Evolutionary conservation across 2,113 vertebrate genomes (phyloP).

Genomic region (Isichthys henryi): DNA sequence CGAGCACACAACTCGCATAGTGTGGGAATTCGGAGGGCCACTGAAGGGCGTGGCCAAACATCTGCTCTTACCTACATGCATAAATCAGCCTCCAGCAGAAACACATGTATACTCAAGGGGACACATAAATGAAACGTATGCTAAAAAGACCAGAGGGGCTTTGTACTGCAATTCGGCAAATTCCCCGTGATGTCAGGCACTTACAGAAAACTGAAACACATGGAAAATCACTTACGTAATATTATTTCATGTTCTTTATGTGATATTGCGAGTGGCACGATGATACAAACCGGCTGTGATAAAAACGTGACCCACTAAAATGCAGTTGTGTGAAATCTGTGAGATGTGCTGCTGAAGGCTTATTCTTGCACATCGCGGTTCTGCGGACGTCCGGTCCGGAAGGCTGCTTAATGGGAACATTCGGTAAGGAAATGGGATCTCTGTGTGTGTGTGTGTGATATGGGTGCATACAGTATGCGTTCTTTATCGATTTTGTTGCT

Average conservation of each 20-base stretch:
- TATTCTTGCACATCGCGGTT: slow-evolving; percentile 23
- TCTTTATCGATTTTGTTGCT: not conserved
- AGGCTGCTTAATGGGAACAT: slow-evolving; percentile 27
- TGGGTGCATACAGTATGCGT: too few species aligned
- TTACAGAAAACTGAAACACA: not conserved
- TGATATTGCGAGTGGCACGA: not conserved
- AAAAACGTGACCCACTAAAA: not conserved
- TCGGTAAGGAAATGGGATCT: slow-evolving; percentile 33
- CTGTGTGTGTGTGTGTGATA: not conserved
- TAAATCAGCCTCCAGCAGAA: slow-evolving; percentile 14
- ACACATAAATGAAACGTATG: not conserved
- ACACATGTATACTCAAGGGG: not conserved
- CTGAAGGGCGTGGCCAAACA: slow-evolving; percentile 8
- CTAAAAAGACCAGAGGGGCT: not conserved
- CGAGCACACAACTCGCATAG: not conserved
- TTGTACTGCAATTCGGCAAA: not conserved
- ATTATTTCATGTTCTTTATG: not conserved
- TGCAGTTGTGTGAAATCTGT: not conserved
- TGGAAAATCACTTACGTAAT: not conserved
- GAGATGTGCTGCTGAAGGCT: slow-evolving; percentile 19
- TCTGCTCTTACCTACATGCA: slow-evolving; percentile 2
- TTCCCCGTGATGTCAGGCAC: not conserved
- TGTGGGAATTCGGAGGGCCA: not conserved
- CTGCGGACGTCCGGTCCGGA: slow-evolving; percentile 33
- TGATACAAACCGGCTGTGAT: not conserved